These are phyloP conservation scores for Turritopsis dohrnii DNA, from an alignment of 30 jellyfish, hydroid and myxozoan genomes.

Conservation along the genomic window DNA sequence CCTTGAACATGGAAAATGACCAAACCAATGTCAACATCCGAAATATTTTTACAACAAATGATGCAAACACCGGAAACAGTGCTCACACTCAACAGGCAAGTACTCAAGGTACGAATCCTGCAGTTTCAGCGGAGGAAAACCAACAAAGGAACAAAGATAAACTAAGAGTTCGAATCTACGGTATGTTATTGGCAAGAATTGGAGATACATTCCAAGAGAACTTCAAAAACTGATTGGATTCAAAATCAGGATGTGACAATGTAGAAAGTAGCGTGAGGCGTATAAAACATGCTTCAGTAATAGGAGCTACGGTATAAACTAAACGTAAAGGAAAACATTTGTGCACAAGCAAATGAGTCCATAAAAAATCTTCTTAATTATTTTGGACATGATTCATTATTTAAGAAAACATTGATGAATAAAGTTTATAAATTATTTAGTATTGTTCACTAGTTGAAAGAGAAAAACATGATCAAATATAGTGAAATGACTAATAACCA, in stretches of 20 bases:
- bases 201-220: constrained; percentile 29
- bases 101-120: neutral
- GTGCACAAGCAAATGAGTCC: neutral
- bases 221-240: neutral
- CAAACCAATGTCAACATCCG: constrained; percentile 13
- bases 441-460: neutral
- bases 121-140: neutral
- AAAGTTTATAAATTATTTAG: neutral
- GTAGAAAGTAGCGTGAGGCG: no score
- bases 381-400: neutral
- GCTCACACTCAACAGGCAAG: neutral
- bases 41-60: neutral
- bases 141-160: neutral
- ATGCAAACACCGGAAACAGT: neutral
- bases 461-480: neutral
- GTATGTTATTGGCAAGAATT: constrained; percentile 25
- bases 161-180: constrained; percentile 3
- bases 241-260: neutral
- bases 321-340: neutral
- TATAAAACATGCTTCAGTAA: no score
- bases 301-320: no score
- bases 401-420: neutral
- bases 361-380: neutral
- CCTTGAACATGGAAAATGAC: constrained; percentile 20
- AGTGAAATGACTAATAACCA: neutral